Evolutionary conservation across 2,797 vertebrate species (phyloP).

Genomic region (Kryptopterus vitreolus): DNA sequence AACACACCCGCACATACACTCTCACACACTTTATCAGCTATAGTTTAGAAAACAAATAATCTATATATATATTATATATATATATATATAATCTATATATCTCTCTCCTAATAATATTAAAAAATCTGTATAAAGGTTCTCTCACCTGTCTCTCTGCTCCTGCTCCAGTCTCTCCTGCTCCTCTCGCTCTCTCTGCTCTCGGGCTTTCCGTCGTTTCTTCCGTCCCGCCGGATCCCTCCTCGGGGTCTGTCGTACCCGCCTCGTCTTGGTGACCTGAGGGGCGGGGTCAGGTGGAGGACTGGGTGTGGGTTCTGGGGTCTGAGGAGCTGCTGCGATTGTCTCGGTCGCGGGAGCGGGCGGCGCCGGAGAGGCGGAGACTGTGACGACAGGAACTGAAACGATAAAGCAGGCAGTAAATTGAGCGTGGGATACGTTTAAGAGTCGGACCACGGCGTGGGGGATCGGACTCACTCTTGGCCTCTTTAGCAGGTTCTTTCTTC

Average conservation of each 20-base stretch:
- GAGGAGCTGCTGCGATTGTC: slow-evolving; percentile 37
- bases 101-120: no score
- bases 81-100: no score
- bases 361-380: slow-evolving; percentile 65
- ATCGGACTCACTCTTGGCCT: slow-evolving; percentile 67
- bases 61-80: no score
- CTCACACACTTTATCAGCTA: no score
- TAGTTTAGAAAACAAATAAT: no score
- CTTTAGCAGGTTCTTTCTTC: slow-evolving; percentile 60
- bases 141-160: slow-evolving; percentile 85
- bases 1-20: not conserved
- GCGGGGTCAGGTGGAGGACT: slow-evolving; percentile 42
- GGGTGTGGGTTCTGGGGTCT: slow-evolving; percentile 38
- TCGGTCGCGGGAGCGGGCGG: slow-evolving; percentile 60
- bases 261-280: slow-evolving; percentile 69
- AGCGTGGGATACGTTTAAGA: not conserved
- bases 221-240: slow-evolving; percentile 87
- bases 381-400: slow-evolving; percentile 56
- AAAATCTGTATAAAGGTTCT: no score
- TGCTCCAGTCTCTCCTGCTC: slow-evolving; percentile 88
- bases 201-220: slow-evolving; percentile 89
- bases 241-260: slow-evolving; percentile 88
- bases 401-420: not conserved
- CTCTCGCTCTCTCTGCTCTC: slow-evolving; percentile 89
- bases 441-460: not conserved